phyloP scores from a whole-genome alignment of 2,888 invertebrate species.

The Hyalella azteca region DNA sequence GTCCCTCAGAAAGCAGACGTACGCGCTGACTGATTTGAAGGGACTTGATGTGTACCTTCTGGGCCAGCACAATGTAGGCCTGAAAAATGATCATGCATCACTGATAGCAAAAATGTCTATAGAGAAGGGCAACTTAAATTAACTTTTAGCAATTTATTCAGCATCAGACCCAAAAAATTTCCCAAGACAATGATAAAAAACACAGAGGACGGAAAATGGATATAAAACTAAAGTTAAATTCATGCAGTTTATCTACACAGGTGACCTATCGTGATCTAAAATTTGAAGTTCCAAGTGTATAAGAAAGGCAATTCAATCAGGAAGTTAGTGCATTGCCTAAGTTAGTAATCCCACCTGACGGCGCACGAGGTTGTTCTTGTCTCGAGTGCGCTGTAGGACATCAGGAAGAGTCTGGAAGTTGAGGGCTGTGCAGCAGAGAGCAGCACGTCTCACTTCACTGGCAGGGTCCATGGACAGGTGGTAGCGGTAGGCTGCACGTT shows the following conservation, averaged over 20 bases:
- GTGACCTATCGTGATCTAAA: no score
- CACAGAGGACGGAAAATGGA: no score
- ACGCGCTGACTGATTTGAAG: conserved; percentile 73
- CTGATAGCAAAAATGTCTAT: neutral
- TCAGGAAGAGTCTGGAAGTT: conserved; percentile 73
- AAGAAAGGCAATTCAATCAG: no score
- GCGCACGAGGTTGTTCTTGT: conserved; percentile 79
- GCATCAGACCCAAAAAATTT: no score
- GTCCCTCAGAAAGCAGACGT: conserved; percentile 70
- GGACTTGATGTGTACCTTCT: conserved; percentile 67
- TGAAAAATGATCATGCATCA: conserved; percentile 59
- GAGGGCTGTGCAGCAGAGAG: conserved; percentile 76
- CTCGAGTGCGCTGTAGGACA: conserved; percentile 76
- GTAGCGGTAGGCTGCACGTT: conserved; percentile 69
- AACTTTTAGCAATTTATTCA: neutral
- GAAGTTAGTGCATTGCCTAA: neutral
- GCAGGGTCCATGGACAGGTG: conserved; percentile 78
- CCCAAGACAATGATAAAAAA: no score
- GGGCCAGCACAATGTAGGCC: conserved; percentile 67
- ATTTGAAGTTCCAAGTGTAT: no score
- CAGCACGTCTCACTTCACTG: conserved; percentile 74
- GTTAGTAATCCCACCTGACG: conserved; percentile 61
- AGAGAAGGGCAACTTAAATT: neutral
- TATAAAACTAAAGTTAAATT: no score
- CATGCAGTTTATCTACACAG: no score